Evolutionary conservation across 1,140 invertebrate species (phyloP).

Genomic region (Saxidomus purpurata): DNA sequence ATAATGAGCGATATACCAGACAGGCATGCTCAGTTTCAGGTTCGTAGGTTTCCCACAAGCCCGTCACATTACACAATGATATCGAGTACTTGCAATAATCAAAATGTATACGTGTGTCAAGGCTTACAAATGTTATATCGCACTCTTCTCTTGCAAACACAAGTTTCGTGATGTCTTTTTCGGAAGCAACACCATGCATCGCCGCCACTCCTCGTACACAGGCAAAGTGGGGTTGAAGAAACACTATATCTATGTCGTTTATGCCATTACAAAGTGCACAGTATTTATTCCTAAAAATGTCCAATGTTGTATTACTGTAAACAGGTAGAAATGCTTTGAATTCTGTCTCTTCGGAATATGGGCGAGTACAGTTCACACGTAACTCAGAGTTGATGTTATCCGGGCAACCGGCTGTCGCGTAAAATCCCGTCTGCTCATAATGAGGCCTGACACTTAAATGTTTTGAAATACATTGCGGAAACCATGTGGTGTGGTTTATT

Average conservation of each 20-base stretch:
- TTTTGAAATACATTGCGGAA: not conserved
- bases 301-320: not conserved
- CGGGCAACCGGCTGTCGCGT: not conserved
- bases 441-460: not conserved
- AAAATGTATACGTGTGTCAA: not conserved
- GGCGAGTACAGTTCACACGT: not conserved
- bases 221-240: not conserved
- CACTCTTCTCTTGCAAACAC: not conserved
- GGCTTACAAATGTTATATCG: not conserved
- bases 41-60: not conserved
- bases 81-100: not conserved
- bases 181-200: not conserved
- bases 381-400: not conserved
- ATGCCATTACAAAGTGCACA: conserved; percentile 30
- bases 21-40: not conserved
- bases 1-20: not conserved
- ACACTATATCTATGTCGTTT: not conserved
- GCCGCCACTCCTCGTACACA: not conserved
- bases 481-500: too few species aligned
- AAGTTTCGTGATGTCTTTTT: not conserved
- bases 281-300: not conserved
- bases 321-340: conserved; percentile 5
- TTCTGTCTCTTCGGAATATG: not conserved
- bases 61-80: conserved; percentile 16
- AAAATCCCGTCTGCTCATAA: not conserved